Conservation (phyloP, 1,140 invertebrate genomes). For the Pentalonia nigronervosa region DNA sequence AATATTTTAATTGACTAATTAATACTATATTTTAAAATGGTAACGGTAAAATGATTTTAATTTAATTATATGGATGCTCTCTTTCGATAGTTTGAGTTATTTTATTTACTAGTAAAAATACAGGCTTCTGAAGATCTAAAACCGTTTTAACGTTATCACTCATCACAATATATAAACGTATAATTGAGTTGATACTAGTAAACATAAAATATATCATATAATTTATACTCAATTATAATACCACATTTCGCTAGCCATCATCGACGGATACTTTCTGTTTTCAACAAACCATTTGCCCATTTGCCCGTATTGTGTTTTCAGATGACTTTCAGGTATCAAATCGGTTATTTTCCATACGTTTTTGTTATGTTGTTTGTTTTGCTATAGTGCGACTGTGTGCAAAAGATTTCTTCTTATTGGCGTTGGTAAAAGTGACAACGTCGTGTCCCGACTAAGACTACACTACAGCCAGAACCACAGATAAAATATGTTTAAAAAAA, state of each 20-base stretch:
- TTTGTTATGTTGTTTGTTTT: conserved; percentile 1
- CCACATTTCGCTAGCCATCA: neutral
- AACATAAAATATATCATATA: neutral
- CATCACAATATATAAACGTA: neutral
- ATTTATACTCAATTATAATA: neutral
- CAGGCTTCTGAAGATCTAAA: neutral
- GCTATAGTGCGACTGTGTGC: neutral
- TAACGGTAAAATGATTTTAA: neutral
- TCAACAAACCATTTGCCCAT: neutral
- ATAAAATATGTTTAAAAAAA: neutral
- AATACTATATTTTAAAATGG: neutral
- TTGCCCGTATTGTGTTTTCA: neutral
- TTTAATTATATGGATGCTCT: neutral
- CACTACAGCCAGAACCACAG: neutral
- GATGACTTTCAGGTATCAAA: neutral
- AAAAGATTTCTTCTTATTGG: neutral
- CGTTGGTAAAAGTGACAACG: neutral
- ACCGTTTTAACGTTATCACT: neutral
- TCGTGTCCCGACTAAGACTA: neutral
- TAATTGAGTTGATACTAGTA: neutral
- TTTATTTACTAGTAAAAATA: neutral
- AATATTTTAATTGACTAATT: neutral
- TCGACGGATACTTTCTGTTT: neutral
- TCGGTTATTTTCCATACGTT: neutral
- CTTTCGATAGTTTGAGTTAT: neutral